Evolutionary conservation across 2,888 invertebrate species (phyloP), one percentile per base, ranked within the genome.

Genomic region (Lottia gigantea): DNA sequence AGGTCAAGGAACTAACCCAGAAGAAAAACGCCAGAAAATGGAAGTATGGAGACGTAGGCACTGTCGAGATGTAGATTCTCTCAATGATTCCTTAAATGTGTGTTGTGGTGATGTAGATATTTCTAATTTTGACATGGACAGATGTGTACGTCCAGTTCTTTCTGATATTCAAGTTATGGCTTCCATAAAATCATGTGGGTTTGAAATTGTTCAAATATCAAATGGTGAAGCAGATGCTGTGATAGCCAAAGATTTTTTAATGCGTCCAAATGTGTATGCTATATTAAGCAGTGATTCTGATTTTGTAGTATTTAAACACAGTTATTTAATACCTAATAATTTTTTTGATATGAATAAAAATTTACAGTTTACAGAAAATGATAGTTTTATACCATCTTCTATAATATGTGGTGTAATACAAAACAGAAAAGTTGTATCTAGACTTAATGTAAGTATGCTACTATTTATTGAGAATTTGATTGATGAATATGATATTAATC

Each of bases 251-350:
- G 82, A 80, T 63, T 71, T 87, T 40, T 62, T 66, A 11, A 77
- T 79, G 7, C 71, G 86, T 47, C 77, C 77, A 12, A 81, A 82
- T 62, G 87, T 86, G 2, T 85, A 72, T 72, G 84, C 84, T 26
- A 76, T 87, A 25, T 55, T 86, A 19, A 84, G 84, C 67, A 86
- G 86, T 75, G 87, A 87, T 70, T 82, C 86, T 14, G 87, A 87
- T 73, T 87, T 87, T 71, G 83, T 83, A 72, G 78, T 87, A 47
- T 85, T 87, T 71, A 76, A 76, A 66, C 76, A 80, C 71, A 76
- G 83, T 70, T 64, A 78, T n/a, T 78, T 85, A 66, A 82, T 87
- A 65, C 82, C 83, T 1, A 64, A 80, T 62, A 75, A 82, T n/a
- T 74, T 83, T 64, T 87, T 87, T 81, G 87, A 87, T 71, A 66